phyloP scores from a whole-genome alignment of 2,797 vertebrate genomes.

The Philypnodon macrostomus region DNA sequence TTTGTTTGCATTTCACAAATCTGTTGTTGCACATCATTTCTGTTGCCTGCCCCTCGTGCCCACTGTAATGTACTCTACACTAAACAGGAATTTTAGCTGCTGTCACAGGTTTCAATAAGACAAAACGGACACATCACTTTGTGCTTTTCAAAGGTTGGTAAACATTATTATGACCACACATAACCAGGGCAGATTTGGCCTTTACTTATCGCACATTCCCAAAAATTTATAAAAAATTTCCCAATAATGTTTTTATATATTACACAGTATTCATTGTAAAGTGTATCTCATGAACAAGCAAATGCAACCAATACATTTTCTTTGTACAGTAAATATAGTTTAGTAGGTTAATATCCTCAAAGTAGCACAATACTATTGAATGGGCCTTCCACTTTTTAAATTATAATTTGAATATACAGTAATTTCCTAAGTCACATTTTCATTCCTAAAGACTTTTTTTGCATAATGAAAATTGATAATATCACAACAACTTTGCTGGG shows the following conservation, averaged over 20 bases:
- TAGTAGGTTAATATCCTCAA: conserved; percentile 77
- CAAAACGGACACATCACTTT: conserved; percentile 67
- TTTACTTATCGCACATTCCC: conserved; percentile 70
- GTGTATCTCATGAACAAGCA: conserved; percentile 75
- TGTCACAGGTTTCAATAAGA: conserved; percentile 69
- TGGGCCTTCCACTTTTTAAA: conserved; percentile 77
- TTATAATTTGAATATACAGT: conserved; percentile 74
- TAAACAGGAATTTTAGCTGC: conserved; percentile 67
- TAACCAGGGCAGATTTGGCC: conserved; percentile 73
- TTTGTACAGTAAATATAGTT: conserved; percentile 76
- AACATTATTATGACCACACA: conserved; percentile 64
- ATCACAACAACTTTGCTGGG: conserved; percentile 74
- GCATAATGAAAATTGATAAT: conserved; percentile 83
- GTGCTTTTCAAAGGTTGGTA: conserved; percentile 76
- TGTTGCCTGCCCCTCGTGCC: not conserved
- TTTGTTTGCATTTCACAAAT: no score
- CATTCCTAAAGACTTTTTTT: conserved; percentile 78
- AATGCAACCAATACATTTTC: conserved; percentile 69
- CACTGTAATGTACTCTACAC: conserved; percentile 34
- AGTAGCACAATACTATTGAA: conserved; percentile 76
- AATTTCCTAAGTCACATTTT: conserved; percentile 72
- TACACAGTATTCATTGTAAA: conserved; percentile 59
- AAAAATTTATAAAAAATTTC: conserved; percentile 56
- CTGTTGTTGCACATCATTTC: no score
- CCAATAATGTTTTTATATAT: conserved; percentile 33